Percentiles rank a stretch among this genome's conserved stretches.
phyloP scores from a whole-genome alignment of 2,888 invertebrate genomes.

The Salticus scenicus region DNA sequence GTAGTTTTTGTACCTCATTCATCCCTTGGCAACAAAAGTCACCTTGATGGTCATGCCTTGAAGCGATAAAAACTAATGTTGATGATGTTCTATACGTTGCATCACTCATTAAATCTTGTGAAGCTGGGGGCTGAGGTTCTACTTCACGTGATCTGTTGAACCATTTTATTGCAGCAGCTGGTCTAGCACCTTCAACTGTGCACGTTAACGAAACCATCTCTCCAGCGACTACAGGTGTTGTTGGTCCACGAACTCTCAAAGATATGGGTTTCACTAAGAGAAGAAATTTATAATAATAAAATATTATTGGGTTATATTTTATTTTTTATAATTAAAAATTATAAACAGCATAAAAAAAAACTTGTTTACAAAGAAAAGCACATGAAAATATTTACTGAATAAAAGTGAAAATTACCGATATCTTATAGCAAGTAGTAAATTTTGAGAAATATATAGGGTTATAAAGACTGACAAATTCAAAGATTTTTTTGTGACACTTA shows the following conservation, averaged over 20 bases:
- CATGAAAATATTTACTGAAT: no score
- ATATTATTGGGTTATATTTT: no score
- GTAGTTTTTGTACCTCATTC: constrained; percentile 85
- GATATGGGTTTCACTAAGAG: constrained; percentile 86
- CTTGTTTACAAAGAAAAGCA: no score
- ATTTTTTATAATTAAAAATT: no score
- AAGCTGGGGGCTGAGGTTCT: constrained; percentile 66
- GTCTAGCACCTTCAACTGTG: constrained; percentile 85
- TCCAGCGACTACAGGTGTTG: constrained; percentile 87
- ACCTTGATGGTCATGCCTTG: constrained; percentile 72
- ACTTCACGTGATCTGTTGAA: constrained; percentile 79
- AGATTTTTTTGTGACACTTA: no score
- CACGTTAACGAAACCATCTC: constrained; percentile 87
- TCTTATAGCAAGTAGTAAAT: no score
- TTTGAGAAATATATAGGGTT: no score
- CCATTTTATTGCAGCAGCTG: constrained; percentile 89
- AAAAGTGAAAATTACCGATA: no score
- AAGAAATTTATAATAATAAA: constrained; percentile 25
- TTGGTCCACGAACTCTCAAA: constrained; percentile 85
- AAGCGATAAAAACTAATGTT: constrained; percentile 72
- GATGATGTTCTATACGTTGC: constrained; percentile 72
- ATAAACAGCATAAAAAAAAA: no score
- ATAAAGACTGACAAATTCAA: no score
- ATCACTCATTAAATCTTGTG: constrained; percentile 71
- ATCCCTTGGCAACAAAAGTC: constrained; percentile 76